Evolutionary conservation across 2,113 vertebrate genomes (phyloP), one percentile per base, ranked within the genome.

Genomic region (Thunnus maccoyii): DNA sequence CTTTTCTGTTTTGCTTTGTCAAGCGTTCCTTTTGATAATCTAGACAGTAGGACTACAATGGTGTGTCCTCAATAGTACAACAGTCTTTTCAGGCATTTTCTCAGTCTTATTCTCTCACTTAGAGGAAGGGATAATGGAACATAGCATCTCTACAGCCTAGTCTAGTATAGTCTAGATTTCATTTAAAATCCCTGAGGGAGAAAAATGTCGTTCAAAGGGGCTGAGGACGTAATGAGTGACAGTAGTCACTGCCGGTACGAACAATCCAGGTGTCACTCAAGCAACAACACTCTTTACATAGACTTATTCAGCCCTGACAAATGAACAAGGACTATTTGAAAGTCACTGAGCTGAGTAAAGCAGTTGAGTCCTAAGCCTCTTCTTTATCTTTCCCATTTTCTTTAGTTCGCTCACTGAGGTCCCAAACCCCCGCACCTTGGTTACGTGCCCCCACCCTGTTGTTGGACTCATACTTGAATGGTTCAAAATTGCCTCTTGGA

Each of bases 401-500:
- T 89, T 73, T 76, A 69, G 54, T 82, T 73, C 27, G 52, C 66
- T 76, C 61, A 54, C 70, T 50, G 52, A 72, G 72, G 80, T 82
- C 85, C 80, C 73, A 72, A 72, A 82, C 73, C 87, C 67, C 80
- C 47, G 69, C 65, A 91, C 86, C 86, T 82, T 70, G 61, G 80
- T 84, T 63, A 79, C 57, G 72, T 84, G 72, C 72, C 81, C 83
- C 74, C 67, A 57, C 48, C 57, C 70, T 76, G 54, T 60, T 67
- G 73, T 83, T 17, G 17, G 27, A 55, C 88, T 92, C 83, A 91
- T 90, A 93, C 90, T 92, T 88, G 89, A 92, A 82, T 81, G 90
- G 73, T 89, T 94, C 79, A 74, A 86, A 92, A 93, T 91, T 89
- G 88, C 85, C 68, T 92, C 70, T 65, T 86, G 84, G 88, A 93